Conservation (phyloP, 2,888 invertebrate species). For the Carpatolechia fugitivella region DNA sequence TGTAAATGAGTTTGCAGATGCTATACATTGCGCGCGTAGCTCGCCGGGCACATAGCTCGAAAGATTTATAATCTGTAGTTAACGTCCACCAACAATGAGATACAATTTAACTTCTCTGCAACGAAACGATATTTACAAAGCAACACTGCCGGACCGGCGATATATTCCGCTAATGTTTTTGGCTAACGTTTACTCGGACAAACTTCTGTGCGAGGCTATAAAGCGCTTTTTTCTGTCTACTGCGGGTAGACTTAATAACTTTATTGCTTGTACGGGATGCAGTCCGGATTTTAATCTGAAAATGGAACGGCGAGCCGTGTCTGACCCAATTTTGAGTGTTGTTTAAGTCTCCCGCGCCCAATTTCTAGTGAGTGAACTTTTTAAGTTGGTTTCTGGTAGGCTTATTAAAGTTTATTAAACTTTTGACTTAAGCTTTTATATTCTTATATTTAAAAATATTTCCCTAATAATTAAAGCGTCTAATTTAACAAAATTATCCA, state of each 20-base stretch:
- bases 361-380: conserved; percentile 35
- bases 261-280: conserved; percentile 57
- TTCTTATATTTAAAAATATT: too few species aligned
- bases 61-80: conserved; percentile 70
- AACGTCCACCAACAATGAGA: conserved; percentile 68
- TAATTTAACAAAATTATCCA: too few species aligned
- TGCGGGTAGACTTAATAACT: conserved; percentile 59
- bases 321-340: conserved; percentile 27
- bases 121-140: conserved; percentile 61
- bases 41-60: conserved; percentile 36
- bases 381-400: conserved; percentile 29
- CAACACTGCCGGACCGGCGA: conserved; percentile 45
- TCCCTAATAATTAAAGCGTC: too few species aligned
- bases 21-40: conserved; percentile 30
- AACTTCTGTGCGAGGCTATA: conserved; percentile 48
- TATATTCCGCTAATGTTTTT: conserved; percentile 62
- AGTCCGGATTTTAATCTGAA: conserved; percentile 44
- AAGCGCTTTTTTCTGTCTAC: conserved; percentile 49
- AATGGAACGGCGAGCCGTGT: conserved; percentile 44
- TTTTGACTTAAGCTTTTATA: background rate
- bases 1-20: conserved; percentile 43
- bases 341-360: background rate
- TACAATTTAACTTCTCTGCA: conserved; percentile 64
- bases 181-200: conserved; percentile 45
- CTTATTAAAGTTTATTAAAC: too few species aligned